Evolutionary conservation across 2,797 vertebrate species (phyloP).

Genomic region (Aulostomus chinensis): DNA sequence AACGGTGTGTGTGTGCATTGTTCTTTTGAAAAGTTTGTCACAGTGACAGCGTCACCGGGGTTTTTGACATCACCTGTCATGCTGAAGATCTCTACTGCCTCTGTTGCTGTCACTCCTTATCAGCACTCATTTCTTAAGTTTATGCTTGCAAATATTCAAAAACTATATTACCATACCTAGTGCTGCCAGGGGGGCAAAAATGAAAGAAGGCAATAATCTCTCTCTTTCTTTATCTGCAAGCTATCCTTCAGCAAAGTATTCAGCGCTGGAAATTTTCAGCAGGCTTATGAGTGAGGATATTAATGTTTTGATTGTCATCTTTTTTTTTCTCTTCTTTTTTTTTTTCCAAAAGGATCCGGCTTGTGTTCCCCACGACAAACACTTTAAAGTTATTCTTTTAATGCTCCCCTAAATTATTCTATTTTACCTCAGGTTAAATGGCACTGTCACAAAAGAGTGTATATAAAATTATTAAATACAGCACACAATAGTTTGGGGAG

Average conservation of each 20-base stretch:
- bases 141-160: slow-evolving; percentile 81
- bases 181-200: slow-evolving; percentile 76
- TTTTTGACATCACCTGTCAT: slow-evolving; percentile 84
- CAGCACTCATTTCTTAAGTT: slow-evolving; percentile 84
- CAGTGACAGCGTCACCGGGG: slow-evolving; percentile 80
- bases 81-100: slow-evolving; percentile 80
- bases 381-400: slow-evolving; percentile 77
- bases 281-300: slow-evolving; percentile 81
- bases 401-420: slow-evolving; percentile 77
- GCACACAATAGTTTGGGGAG: slow-evolving; percentile 78
- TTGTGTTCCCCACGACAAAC: slow-evolving; percentile 74
- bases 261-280: slow-evolving; percentile 75
- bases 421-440: slow-evolving; percentile 81
- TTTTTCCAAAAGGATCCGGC: slow-evolving; percentile 65
- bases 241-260: slow-evolving; percentile 84
- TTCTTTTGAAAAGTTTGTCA: slow-evolving; percentile 86
- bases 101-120: slow-evolving; percentile 84
- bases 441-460: slow-evolving; percentile 78
- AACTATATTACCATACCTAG: slow-evolving; percentile 81
- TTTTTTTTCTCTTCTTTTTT: slow-evolving; percentile 42
- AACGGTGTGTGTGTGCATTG: slow-evolving; percentile 56
- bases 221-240: slow-evolving; percentile 80
- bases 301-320: slow-evolving; percentile 85
- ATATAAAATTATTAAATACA: slow-evolving; percentile 80
- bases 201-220: slow-evolving; percentile 85